phyloP scores from a whole-genome alignment of 2,888 invertebrate genomes.

The Plusia festucae region DNA sequence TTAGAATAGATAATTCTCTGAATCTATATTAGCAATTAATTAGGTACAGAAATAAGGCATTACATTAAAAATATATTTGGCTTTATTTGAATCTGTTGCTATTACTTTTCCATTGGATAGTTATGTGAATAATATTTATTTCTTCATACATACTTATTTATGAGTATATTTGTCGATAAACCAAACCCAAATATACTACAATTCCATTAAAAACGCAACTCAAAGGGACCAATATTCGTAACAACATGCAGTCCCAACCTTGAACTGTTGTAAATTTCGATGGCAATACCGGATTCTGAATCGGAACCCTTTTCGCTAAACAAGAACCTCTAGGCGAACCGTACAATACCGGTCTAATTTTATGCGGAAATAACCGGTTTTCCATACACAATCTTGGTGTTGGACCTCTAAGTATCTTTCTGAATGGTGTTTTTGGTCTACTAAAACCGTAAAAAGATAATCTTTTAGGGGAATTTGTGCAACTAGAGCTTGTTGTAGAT shows the following conservation, averaged over 20 bases:
- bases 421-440: conserved; percentile 80
- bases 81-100: too few relatives aligned
- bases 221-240: conserved; percentile 61
- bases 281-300: conserved; percentile 83
- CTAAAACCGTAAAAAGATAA: conserved; percentile 82
- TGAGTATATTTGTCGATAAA: neutral
- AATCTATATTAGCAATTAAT: too few relatives aligned
- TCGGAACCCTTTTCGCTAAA: conserved; percentile 87
- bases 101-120: neutral
- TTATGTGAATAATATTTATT: neutral
- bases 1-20: too few relatives aligned
- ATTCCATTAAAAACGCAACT: conserved; percentile 52
- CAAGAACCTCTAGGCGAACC: conserved; percentile 74
- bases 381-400: conserved; percentile 81
- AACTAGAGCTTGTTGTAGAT: conserved; percentile 91
- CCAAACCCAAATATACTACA: conserved; percentile 12
- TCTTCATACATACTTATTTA: neutral
- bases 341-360: conserved; percentile 74
- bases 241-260: conserved; percentile 83
- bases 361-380: conserved; percentile 67
- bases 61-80: too few relatives aligned
- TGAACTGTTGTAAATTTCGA: conserved; percentile 86
- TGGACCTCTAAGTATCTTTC: conserved; percentile 76
- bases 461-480: conserved; percentile 91
- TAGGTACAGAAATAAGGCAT: too few relatives aligned